Percentiles rank a stretch among this genome's conserved stretches.
phyloP scores from a whole-genome alignment of 2,797 vertebrate species.

The Sebastes baramenuke region DNA sequence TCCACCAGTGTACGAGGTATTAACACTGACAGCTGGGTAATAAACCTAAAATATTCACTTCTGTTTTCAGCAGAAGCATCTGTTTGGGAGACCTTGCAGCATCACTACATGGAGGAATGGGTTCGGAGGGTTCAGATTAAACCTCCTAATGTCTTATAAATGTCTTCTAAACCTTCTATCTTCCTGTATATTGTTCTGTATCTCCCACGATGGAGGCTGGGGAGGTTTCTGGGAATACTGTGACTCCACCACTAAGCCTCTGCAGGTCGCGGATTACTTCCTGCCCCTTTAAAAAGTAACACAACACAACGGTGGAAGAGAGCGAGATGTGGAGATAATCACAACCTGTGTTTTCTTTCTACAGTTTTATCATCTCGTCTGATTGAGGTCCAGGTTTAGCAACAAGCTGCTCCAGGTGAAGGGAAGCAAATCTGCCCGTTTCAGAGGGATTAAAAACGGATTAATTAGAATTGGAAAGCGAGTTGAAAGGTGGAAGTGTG shows the following conservation, averaged over 20 bases:
- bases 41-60: neutral
- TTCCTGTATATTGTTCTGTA: neutral
- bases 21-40: neutral
- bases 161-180: neutral
- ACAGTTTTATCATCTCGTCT: slow-evolving; percentile 19
- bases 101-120: no score
- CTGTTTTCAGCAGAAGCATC: neutral
- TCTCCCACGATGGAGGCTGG: neutral
- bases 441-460: slow-evolving; percentile 76
- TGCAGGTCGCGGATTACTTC: slow-evolving; percentile 5
- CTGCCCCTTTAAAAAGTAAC: neutral
- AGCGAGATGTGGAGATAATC: slow-evolving; percentile 46
- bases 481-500: slow-evolving; percentile 54
- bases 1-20: neutral
- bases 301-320: neutral
- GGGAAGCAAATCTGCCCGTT: slow-evolving; percentile 60
- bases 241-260: neutral
- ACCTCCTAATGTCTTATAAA: neutral
- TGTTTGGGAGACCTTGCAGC: neutral
- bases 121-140: neutral
- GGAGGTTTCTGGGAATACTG: neutral
- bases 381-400: slow-evolving; percentile 52
- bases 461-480: slow-evolving; percentile 74
- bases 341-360: slow-evolving; percentile 7
- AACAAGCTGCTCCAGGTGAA: slow-evolving; percentile 59